Evolutionary conservation across 2,113 vertebrate species (phyloP).

Genomic region (Notarius quadriscutis): DNA sequence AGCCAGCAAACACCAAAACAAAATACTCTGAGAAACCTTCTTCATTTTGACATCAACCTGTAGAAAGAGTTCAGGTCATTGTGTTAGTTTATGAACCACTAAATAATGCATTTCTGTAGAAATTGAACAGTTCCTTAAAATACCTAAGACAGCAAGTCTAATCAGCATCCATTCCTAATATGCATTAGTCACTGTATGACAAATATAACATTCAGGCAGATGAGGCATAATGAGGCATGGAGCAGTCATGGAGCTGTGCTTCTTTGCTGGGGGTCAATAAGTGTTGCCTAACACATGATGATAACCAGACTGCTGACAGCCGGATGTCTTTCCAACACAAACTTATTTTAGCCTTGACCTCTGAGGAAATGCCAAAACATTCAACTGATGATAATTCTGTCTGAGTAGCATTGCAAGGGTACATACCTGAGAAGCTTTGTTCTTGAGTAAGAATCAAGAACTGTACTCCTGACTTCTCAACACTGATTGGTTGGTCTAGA

Average conservation of each 20-base stretch:
- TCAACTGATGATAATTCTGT: slow-evolving; percentile 13
- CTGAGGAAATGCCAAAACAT: slow-evolving; percentile 34
- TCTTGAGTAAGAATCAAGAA: slow-evolving; percentile 29
- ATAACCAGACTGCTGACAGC: slow-evolving; percentile 26
- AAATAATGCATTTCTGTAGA: background rate
- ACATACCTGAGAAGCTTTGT: slow-evolving; percentile 49
- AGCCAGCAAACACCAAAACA: slow-evolving; percentile 79
- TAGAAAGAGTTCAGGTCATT: slow-evolving; percentile 15
- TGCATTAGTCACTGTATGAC: background rate
- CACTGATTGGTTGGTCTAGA: slow-evolving; percentile 35
- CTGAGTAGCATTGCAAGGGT: slow-evolving; percentile 26
- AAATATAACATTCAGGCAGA: slow-evolving; percentile 6
- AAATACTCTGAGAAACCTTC: slow-evolving; percentile 67
- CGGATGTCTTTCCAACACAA: slow-evolving; percentile 22
- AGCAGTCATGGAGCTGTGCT: slow-evolving; percentile 5
- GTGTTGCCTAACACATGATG: slow-evolving; percentile 13
- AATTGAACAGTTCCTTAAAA: background rate
- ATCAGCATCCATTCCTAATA: background rate
- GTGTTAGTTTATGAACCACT: background rate
- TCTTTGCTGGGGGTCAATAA: slow-evolving; percentile 30
- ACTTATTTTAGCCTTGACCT: slow-evolving; percentile 32
- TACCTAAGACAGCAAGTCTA: background rate
- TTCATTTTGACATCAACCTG: slow-evolving; percentile 79
- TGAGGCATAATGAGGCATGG: background rate
- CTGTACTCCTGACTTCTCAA: slow-evolving; percentile 33